These are phyloP conservation scores for Corythucha ciliata DNA, from an alignment of 2,888 invertebrate species.

Conservation along the genomic window DNA sequence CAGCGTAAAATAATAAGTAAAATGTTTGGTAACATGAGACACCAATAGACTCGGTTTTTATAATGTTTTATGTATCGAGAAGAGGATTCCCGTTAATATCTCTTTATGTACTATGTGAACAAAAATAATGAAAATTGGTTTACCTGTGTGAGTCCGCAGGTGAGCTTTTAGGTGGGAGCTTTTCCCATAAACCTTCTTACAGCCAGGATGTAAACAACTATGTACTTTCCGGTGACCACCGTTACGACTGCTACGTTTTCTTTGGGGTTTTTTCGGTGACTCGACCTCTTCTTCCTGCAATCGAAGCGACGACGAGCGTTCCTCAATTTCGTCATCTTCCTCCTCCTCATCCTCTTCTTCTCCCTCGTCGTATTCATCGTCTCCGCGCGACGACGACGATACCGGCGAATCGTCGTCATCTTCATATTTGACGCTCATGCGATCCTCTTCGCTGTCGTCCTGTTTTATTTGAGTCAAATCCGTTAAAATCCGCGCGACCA, in stretches of 20 bases:
- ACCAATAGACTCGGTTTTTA: too few relatives aligned
- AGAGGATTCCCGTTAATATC: too few relatives aligned
- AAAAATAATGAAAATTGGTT: constrained; percentile 28
- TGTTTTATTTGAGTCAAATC: constrained; percentile 51
- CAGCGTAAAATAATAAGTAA: too few relatives aligned
- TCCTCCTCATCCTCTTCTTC: constrained; percentile 19
- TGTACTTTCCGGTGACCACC: constrained; percentile 50
- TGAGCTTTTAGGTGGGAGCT: constrained; percentile 58
- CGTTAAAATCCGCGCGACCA: constrained; percentile 53
- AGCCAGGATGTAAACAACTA: constrained; percentile 50
- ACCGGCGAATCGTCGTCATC: constrained; percentile 13
- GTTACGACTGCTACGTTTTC: constrained; percentile 26
- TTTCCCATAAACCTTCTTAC: constrained; percentile 55
- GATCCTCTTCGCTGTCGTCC: constrained; percentile 39
- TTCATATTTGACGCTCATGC: constrained; percentile 33
- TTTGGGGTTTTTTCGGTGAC: background rate
- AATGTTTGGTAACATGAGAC: too few relatives aligned
- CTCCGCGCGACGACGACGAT: too few relatives aligned
- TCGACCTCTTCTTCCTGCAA: background rate
- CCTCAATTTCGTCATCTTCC: constrained; percentile 4
- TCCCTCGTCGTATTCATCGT: constrained; percentile 18
- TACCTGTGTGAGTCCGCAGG: constrained; percentile 56
- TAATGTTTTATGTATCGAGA: too few relatives aligned
- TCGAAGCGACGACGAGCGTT: too few relatives aligned
- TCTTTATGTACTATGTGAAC: constrained; percentile 1